Evolutionary conservation across 2,888 invertebrate species (phyloP), one percentile per base, ranked within the genome.

Genomic region (Helicoverpa assulta): DNA sequence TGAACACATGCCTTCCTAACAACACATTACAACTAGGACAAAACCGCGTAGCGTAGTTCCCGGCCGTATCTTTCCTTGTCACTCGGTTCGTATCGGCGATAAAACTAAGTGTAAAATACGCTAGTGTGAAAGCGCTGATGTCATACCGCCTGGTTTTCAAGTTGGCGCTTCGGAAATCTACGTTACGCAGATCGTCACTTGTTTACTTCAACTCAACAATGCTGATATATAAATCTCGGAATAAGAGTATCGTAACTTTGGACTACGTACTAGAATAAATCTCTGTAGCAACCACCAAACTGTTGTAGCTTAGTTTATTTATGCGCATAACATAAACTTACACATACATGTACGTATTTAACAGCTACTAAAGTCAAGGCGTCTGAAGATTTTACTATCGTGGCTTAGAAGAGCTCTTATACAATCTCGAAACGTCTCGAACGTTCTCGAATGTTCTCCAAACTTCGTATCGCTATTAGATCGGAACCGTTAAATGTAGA

Each of bases 301-400:
- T 43, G 40, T 52, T 63, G 19, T 37, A 54, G 12, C 5, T 18
- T 16, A 43, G 10, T 55, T 54, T 64, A 75, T 75, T 61, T 65
- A 43, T 43, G 52, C 53, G 66, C 53, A 59, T 18, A 62, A 67
- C 61, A 26, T 73, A 59, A 59, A 50, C 21, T 61, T 55, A 50
- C 8, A 72, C 58, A 18, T 47, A 52, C 21, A 70, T 62, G 43
- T 40, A 64, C 5, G 29, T 29, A 65, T 54, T 66, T 66, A 79
- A 75, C 70, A 66, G 80, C 50, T 70, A 56, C 76, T 80, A 53
- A 63, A 75, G 14, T 52, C 21, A 68, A 74, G 53, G 40, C 18
- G 51, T 75, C 76, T 70, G 43, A 70, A 80, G 70, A 69, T 75
- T 63, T 77, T 62, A 77, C 50, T 66, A 75, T 70, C 80, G 55